Conservation (phyloP, 2,888 invertebrate genomes). For the Coelopa pilipes region DNA sequence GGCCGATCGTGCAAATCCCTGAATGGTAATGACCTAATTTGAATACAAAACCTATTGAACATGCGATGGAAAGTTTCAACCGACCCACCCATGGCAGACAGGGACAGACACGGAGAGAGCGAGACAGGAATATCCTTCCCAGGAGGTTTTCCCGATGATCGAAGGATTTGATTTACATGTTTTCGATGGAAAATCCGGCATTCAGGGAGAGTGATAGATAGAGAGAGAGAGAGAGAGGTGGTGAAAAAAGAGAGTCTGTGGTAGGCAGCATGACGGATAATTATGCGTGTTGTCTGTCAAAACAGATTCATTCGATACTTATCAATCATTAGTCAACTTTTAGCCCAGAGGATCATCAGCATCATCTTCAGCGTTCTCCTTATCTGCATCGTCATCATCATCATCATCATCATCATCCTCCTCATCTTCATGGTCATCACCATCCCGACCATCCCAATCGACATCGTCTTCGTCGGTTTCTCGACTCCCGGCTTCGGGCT, state of each 20-base stretch:
- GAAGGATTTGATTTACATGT: too few species aligned
- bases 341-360: too few species aligned
- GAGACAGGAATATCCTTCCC: too few species aligned
- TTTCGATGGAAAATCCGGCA: too few species aligned
- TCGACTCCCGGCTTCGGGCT: not conserved
- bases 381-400: constrained; percentile 1
- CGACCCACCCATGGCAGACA: too few species aligned
- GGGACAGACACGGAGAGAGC: too few species aligned
- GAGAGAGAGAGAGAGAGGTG: too few species aligned
- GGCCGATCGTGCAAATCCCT: not conserved
- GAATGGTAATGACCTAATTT: not conserved
- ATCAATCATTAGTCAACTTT: constrained; percentile 29
- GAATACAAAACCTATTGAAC: constrained; percentile 18
- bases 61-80: not conserved
- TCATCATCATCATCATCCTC: not conserved
- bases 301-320: constrained; percentile 26
- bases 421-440: not conserved
- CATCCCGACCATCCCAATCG: not conserved
- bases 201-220: too few species aligned
- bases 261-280: not conserved
- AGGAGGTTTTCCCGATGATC: too few species aligned
- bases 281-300: constrained; percentile 22
- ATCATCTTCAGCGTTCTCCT: not conserved
- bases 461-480: not conserved
- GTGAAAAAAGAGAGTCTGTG: too few species aligned